Evolutionary conservation across 2,113 vertebrate genomes (phyloP).

Genomic region (Poicephalus meyeri): DNA sequence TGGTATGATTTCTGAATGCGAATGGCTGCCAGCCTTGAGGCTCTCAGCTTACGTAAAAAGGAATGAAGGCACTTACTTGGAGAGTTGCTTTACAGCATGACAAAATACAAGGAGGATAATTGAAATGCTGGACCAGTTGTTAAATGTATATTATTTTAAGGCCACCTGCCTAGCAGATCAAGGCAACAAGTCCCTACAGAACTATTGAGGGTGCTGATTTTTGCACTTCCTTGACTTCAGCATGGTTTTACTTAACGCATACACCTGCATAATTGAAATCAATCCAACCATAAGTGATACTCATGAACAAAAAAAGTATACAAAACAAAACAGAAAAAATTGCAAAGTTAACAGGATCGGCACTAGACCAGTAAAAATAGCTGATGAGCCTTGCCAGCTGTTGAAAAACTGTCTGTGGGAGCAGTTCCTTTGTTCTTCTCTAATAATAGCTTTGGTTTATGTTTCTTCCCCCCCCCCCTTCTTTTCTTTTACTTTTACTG

Average conservation of each 20-base stretch:
- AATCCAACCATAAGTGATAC: constrained; percentile 22
- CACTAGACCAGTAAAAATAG: constrained; percentile 57
- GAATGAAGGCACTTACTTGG: neutral
- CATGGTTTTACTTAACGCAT: constrained; percentile 49
- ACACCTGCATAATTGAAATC: constrained; percentile 64
- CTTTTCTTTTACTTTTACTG: constrained; percentile 59
- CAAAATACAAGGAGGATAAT: neutral
- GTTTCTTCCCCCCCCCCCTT: neutral
- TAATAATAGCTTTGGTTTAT: constrained; percentile 65
- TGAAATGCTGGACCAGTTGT: constrained; percentile 36
- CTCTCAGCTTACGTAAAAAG: neutral
- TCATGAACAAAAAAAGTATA: neutral
- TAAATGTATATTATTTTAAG: constrained; percentile 20
- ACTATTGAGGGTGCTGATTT: constrained; percentile 34
- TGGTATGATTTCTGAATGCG: neutral
- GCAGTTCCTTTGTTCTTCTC: constrained; percentile 68
- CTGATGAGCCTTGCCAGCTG: constrained; percentile 65
- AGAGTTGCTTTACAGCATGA: neutral
- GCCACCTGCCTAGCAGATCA: constrained; percentile 53
- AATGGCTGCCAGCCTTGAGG: neutral
- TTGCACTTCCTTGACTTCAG: constrained; percentile 56
- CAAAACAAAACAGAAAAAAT: constrained; percentile 40
- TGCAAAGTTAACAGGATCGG: constrained; percentile 14
- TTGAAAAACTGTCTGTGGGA: constrained; percentile 54
- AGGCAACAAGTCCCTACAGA: neutral